These are phyloP conservation scores for Tenrec ecaudatus DNA, from an alignment of 2,113 vertebrate genomes.

Conservation along the genomic window DNA sequence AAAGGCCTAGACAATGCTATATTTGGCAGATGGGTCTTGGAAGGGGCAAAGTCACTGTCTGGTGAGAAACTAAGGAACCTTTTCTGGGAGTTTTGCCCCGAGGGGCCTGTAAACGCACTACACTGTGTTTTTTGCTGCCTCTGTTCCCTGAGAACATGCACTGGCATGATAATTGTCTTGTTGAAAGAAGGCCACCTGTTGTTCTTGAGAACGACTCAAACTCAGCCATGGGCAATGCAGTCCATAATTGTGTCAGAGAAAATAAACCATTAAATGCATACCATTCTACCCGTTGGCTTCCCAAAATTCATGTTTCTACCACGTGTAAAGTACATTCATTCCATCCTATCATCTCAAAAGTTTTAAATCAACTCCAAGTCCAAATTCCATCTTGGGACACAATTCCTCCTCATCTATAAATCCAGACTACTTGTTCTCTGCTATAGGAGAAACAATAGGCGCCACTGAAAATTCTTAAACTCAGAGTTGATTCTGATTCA, in stretches of 20 bases:
- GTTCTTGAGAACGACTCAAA: not conserved
- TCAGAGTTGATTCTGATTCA: too few relatives aligned
- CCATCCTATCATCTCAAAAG: too few relatives aligned
- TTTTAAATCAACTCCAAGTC: too few relatives aligned
- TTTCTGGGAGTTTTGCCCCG: not conserved
- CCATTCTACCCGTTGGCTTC: too few relatives aligned
- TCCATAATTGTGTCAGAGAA: slow-evolving; percentile 1
- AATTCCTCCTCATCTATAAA: too few relatives aligned
- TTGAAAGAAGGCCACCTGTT: not conserved
- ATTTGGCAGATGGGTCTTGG: not conserved
- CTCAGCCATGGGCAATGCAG: not conserved
- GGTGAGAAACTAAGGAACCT: not conserved
- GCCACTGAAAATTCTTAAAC: too few relatives aligned
- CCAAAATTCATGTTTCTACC: too few relatives aligned
- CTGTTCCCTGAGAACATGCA: not conserved
- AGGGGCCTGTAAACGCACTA: not conserved
- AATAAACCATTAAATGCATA: too few relatives aligned
- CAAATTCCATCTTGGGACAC: too few relatives aligned
- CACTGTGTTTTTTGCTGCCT: not conserved
- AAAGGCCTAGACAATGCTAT: not conserved
- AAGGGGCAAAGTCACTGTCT: not conserved
- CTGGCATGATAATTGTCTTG: not conserved
- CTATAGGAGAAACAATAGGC: too few relatives aligned
- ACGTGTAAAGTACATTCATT: too few relatives aligned
- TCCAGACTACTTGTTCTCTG: too few relatives aligned